phyloP scores from a whole-genome alignment of 1,140 invertebrate genomes.

The Bombus sylvicola region DNA sequence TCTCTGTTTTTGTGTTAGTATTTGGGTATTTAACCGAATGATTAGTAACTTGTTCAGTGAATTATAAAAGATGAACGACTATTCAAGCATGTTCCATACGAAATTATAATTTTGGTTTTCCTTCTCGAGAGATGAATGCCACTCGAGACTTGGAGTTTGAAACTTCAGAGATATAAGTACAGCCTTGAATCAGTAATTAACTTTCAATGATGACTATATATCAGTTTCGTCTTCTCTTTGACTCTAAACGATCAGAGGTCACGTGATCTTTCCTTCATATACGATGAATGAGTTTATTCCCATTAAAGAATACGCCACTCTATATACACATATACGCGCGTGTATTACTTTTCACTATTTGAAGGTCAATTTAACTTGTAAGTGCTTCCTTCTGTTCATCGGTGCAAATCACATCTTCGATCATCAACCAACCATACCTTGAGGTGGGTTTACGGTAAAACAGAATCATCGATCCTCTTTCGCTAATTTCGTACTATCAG shows the following conservation, averaged over 20 bases:
- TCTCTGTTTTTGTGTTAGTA: too few species aligned
- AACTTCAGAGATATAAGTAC: constrained; percentile 55
- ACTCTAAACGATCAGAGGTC: constrained; percentile 56
- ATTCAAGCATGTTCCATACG: too few species aligned
- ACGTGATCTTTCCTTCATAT: constrained; percentile 68
- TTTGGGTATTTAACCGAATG: not conserved
- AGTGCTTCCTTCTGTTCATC: constrained; percentile 43
- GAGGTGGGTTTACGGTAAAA: not conserved
- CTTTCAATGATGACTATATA: constrained; percentile 66
- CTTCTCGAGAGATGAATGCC: constrained; percentile 24
- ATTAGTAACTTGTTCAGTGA: not conserved
- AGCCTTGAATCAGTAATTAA: constrained; percentile 67
- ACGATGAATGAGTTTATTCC: constrained; percentile 72
- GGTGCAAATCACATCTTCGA: constrained; percentile 57
- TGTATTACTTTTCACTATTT: constrained; percentile 48
- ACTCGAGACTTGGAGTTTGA: constrained; percentile 34
- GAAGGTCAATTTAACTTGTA: constrained; percentile 65
- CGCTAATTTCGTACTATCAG: not conserved
- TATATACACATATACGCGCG: not conserved
- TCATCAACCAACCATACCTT: constrained; percentile 32
- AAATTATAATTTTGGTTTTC: not conserved
- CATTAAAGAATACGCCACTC: constrained; percentile 65
- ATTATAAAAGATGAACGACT: not conserved
- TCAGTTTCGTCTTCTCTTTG: constrained; percentile 32
- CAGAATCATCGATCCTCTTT: not conserved